These are phyloP conservation scores for Trisateles emortualis DNA, from an alignment of 2,888 invertebrate species.

Conservation along the genomic window DNA sequence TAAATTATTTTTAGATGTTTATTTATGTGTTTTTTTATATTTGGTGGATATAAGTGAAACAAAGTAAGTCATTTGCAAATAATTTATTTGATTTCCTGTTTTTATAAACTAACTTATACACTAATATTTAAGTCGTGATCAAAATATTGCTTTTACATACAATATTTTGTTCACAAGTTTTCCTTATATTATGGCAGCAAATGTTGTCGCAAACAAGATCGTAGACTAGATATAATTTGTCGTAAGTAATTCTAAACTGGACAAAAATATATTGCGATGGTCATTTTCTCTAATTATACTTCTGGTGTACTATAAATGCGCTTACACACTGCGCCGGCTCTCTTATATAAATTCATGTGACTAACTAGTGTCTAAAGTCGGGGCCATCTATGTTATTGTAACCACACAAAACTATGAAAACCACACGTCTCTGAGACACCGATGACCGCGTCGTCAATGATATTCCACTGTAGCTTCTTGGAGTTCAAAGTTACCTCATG, in stretches of 20 bases:
- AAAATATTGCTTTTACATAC: constrained; percentile 70
- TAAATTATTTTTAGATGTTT: constrained; percentile 44
- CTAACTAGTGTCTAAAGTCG: too few relatives aligned
- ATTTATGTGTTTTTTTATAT: constrained; percentile 22
- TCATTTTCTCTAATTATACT: too few relatives aligned
- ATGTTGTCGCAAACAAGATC: constrained; percentile 45
- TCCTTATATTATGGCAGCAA: constrained; percentile 71
- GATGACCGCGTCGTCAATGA: too few relatives aligned
- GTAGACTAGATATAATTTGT: constrained; percentile 46
- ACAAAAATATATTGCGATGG: too few relatives aligned
- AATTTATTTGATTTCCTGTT: constrained; percentile 54
- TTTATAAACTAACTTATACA: constrained; percentile 31
- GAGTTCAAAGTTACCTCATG: too few relatives aligned
- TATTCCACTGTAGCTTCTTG: too few relatives aligned
- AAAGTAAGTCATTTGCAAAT: constrained; percentile 44
- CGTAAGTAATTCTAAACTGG: background rate
- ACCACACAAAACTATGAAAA: too few relatives aligned
- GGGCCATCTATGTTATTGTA: too few relatives aligned
- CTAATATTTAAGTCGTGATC: constrained; percentile 71
- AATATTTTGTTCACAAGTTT: constrained; percentile 81
- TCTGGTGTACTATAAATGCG: too few relatives aligned
- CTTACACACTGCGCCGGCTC: too few relatives aligned
- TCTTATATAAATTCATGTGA: too few relatives aligned
- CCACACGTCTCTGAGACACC: too few relatives aligned
- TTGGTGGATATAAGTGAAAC: constrained; percentile 40